Percentiles rank a stretch among this genome's conserved stretches.
Conservation (phyloP, 2,888 invertebrate genomes). For the Boloria selene region DNA sequence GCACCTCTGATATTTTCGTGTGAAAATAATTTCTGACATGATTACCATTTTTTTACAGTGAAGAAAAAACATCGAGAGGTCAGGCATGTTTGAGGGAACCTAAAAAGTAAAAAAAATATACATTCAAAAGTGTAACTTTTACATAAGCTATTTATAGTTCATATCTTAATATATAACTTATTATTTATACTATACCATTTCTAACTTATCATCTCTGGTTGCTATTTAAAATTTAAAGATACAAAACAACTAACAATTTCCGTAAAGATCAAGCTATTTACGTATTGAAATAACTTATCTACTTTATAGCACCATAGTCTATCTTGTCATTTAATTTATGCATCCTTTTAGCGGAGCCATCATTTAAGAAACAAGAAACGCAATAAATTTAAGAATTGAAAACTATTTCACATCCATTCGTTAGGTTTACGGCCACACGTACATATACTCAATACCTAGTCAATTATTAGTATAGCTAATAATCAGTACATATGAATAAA, state of each 20-base stretch:
- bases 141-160: too few relatives aligned
- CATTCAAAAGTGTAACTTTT: too few relatives aligned
- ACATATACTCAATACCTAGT: slow-evolving; percentile 14
- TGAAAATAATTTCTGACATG: too few relatives aligned
- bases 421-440: slow-evolving; percentile 36
- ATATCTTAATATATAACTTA: too few relatives aligned
- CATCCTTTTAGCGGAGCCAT: slow-evolving; percentile 41
- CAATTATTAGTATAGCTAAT: too few relatives aligned
- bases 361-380: slow-evolving; percentile 29
- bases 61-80: too few relatives aligned
- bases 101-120: too few relatives aligned
- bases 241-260: slow-evolving; percentile 22
- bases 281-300: slow-evolving; percentile 38
- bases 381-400: slow-evolving; percentile 30
- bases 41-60: too few relatives aligned
- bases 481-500: too few relatives aligned
- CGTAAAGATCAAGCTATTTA: slow-evolving; percentile 37
- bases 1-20: too few relatives aligned
- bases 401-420: slow-evolving; percentile 22
- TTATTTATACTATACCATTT: too few relatives aligned
- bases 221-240: background rate
- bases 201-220: background rate
- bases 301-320: slow-evolving; percentile 30
- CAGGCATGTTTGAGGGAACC: too few relatives aligned
- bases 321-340: slow-evolving; percentile 40